phyloP scores from a whole-genome alignment of 2,113 vertebrate species.

The Turnix velox region DNA sequence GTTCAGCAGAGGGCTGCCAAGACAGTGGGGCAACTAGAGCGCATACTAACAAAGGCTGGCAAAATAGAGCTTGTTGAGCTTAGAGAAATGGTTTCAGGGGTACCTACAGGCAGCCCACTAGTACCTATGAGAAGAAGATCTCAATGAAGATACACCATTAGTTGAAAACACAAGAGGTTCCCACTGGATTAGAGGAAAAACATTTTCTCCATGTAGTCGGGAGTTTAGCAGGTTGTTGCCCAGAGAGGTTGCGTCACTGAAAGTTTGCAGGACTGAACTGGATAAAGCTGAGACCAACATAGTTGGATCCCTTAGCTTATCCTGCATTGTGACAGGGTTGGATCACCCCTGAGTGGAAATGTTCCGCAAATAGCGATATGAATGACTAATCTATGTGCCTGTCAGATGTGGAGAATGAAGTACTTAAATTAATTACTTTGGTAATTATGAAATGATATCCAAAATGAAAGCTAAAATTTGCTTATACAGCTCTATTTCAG shows the following conservation, averaged over 20 bases:
- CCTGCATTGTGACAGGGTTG: neutral
- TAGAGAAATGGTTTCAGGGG: neutral
- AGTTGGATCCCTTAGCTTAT: neutral
- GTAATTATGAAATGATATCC: neutral
- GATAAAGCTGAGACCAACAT: neutral
- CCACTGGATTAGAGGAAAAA: neutral
- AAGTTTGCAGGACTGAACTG: neutral
- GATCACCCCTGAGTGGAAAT: neutral
- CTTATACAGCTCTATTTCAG: neutral
- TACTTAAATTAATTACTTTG: neutral
- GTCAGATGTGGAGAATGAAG: neutral
- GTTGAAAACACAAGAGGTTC: neutral
- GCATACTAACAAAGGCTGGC: neutral
- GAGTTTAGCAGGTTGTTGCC: neutral
- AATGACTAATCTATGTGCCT: neutral
- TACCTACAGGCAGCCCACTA: rapidly evolving
- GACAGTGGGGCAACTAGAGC: no score
- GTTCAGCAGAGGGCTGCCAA: neutral
- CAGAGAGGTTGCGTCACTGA: neutral
- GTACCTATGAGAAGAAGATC: neutral
- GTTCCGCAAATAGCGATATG: neutral
- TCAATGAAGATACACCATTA: neutral
- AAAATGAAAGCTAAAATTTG: neutral
- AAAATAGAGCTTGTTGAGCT: neutral
- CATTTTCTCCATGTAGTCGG: neutral